Evolutionary conservation across 2,888 invertebrate species (phyloP).

Genomic region (Timandra comae): DNA sequence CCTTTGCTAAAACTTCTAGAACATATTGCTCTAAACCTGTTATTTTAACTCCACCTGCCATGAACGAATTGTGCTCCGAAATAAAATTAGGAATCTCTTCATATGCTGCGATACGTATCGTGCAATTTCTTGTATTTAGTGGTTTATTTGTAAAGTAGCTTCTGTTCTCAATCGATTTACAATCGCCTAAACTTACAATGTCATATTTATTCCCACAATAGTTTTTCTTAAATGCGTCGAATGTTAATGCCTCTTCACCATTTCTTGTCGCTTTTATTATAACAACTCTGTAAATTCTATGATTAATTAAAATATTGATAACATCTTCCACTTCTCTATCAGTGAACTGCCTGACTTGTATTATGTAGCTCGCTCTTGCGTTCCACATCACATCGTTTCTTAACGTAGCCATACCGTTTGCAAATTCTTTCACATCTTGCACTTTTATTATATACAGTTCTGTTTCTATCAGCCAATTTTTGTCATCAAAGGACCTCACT

Average conservation of each 20-base stretch:
- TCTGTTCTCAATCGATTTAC: constrained; percentile 20
- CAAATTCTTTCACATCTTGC: constrained; percentile 25
- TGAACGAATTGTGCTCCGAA: constrained; percentile 26
- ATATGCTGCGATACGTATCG: constrained; percentile 31
- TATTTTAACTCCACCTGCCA: constrained; percentile 24
- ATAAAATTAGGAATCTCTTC: constrained; percentile 36
- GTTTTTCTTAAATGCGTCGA: constrained; percentile 34
- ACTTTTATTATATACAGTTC: constrained; percentile 36
- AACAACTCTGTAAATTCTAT: constrained; percentile 34
- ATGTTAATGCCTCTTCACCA: constrained; percentile 29
- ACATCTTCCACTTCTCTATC: constrained; percentile 19
- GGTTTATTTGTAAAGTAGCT: constrained; percentile 22
- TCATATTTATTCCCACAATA: constrained; percentile 34
- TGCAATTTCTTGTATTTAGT: constrained; percentile 31
- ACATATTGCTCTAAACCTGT: constrained; percentile 45
- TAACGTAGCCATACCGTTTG: constrained; percentile 24
- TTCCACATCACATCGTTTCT: constrained; percentile 42
- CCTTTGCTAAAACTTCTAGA: constrained; percentile 33
- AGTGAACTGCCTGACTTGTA: constrained; percentile 24
- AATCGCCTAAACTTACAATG: constrained; percentile 26
- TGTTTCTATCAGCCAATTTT: constrained; percentile 27
- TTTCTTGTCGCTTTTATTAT: constrained; percentile 19
- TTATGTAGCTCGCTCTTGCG: constrained; percentile 38
- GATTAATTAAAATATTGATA: constrained; percentile 29
- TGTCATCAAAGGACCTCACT: constrained; percentile 24